phyloP scores from a whole-genome alignment of 2,888 invertebrate species.

The Monoplex corrugatus region DNA sequence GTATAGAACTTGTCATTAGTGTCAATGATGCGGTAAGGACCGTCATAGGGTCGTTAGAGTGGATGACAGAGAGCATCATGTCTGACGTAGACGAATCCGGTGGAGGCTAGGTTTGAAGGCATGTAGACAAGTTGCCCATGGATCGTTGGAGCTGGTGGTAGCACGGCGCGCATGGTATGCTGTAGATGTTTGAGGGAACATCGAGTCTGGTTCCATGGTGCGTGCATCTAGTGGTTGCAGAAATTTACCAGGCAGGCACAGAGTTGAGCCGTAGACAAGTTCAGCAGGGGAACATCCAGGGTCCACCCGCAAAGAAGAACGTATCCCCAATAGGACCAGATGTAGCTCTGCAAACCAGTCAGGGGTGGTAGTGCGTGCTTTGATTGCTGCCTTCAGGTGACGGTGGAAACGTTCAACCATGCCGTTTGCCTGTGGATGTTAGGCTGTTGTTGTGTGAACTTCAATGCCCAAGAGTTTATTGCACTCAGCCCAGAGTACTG shows the following conservation, averaged over 20 bases:
- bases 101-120: constrained; percentile 43
- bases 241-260: constrained; percentile 44
- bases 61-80: constrained; percentile 40
- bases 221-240: constrained; percentile 19
- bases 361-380: constrained; percentile 40
- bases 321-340: constrained; percentile 33
- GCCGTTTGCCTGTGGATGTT: constrained; percentile 44
- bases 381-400: constrained; percentile 50
- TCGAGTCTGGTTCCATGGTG: constrained; percentile 45
- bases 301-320: constrained; percentile 32
- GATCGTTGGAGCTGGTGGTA: constrained; percentile 42
- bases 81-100: constrained; percentile 14
- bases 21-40: constrained; percentile 41
- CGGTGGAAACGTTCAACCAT: constrained; percentile 50
- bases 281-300: constrained; percentile 34
- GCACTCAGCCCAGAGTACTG: constrained; percentile 40
- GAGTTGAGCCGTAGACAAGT: constrained; percentile 37
- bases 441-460: constrained; percentile 47
- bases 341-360: constrained; percentile 35
- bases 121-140: constrained; percentile 38
- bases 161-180: constrained; percentile 37
- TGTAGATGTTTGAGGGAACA: constrained; percentile 44
- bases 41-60: constrained; percentile 43
- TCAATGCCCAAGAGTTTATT: constrained; percentile 47
- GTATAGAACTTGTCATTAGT: constrained; percentile 43